phyloP scores from a whole-genome alignment of 2,888 invertebrate genomes.

The Plutella xylostella region DNA sequence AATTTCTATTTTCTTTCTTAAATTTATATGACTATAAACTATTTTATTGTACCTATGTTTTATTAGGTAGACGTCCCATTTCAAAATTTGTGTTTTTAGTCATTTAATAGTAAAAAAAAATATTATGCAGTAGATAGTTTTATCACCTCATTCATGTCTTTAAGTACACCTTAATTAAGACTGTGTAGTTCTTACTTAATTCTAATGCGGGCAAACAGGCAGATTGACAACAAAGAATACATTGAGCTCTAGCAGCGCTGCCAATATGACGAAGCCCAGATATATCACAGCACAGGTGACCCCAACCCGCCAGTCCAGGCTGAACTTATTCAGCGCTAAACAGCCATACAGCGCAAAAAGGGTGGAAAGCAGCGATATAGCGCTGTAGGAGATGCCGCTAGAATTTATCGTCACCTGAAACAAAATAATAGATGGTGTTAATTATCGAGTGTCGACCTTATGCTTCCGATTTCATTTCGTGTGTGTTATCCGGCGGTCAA shows the following conservation, averaged over 20 bases:
- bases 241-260: constrained; percentile 81
- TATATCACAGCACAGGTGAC: constrained; percentile 76
- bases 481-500: too few relatives aligned
- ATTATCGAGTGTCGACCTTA: too few relatives aligned
- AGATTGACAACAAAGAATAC: constrained; percentile 80
- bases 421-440: too few relatives aligned
- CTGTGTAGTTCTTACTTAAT: background rate
- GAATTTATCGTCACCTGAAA: constrained; percentile 77
- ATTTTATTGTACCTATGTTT: too few relatives aligned
- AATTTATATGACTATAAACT: too few relatives aligned
- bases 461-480: too few relatives aligned
- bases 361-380: constrained; percentile 79
- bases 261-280: constrained; percentile 73
- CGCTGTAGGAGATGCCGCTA: constrained; percentile 80
- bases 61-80: too few relatives aligned
- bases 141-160: background rate
- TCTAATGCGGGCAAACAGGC: constrained; percentile 73
- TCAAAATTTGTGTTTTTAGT: too few relatives aligned
- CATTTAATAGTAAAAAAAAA: too few relatives aligned
- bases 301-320: constrained; percentile 78
- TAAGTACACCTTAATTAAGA: background rate
- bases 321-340: constrained; percentile 76
- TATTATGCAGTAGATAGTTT: too few relatives aligned
- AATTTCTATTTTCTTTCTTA: too few relatives aligned
- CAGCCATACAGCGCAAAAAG: constrained; percentile 76